Conservation (phyloP, 92 coral and sea anemone species). For the Epizoanthus rinbou region DNA sequence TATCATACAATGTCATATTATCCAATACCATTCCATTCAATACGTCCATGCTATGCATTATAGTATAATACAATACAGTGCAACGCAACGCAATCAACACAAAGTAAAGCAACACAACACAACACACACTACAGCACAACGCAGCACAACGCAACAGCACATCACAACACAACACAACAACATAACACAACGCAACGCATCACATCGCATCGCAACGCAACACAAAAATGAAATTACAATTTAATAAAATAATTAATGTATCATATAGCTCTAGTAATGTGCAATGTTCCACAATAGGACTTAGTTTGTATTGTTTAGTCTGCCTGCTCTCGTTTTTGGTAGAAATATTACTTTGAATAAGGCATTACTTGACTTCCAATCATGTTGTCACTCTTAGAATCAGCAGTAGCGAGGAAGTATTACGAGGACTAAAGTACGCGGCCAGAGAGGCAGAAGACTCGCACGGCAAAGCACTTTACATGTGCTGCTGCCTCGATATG, state of each 20-base stretch:
- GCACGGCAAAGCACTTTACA: constrained; percentile 86
- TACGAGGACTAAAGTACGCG: constrained; percentile 81
- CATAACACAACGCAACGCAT: not conserved
- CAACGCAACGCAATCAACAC: not conserved
- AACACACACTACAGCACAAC: no score
- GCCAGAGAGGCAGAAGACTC: constrained; percentile 77
- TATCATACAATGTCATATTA: no score
- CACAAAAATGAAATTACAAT: no score
- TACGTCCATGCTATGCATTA: no score
- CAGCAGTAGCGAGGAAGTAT: constrained; percentile 75
- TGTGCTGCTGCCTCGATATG: constrained; percentile 90
- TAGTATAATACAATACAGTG: no score
- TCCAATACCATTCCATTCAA: no score
- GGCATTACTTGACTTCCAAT: not conserved
- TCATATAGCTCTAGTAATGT: not conserved
- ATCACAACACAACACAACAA: not conserved
- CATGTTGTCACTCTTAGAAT: constrained; percentile 51
- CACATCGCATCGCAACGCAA: not conserved
- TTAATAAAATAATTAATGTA: not conserved
- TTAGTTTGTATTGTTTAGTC: no score
- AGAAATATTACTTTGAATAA: not conserved
- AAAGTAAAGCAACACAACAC: not conserved
- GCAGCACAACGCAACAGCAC: not conserved
- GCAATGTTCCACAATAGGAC: not conserved
- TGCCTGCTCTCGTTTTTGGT: not conserved